phyloP scores from a whole-genome alignment of 2,797 vertebrate species.

The Tadarida brasiliensis region DNA sequence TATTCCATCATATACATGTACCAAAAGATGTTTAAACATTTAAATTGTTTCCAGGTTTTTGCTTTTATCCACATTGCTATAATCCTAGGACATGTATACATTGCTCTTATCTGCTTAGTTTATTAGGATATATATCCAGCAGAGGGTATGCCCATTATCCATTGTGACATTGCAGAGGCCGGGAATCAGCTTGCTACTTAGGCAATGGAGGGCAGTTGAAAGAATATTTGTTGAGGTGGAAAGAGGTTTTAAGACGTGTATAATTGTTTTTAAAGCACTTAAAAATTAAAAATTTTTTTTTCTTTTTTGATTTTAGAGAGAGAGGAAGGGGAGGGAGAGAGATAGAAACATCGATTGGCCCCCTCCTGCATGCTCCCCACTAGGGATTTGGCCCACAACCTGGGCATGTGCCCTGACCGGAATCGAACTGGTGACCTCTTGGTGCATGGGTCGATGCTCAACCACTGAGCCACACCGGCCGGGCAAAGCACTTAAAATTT shows the following conservation, averaged over 20 bases:
- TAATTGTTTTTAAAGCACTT: slow-evolving; percentile 4
- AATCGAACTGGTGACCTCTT: no score
- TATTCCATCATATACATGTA: background rate
- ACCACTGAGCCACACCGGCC: no score
- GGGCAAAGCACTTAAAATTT: background rate
- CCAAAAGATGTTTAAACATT: background rate
- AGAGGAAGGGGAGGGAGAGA: no score
- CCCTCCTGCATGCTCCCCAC: no score
- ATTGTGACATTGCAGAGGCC: background rate
- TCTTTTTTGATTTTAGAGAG: no score
- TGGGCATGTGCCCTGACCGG: no score
- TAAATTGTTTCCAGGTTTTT: background rate
- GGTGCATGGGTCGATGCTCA: no score
- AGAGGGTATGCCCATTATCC: background rate
- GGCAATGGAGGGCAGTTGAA: background rate
- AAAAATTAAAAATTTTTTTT: background rate
- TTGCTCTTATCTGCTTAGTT: background rate
- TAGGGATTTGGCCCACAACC: no score
- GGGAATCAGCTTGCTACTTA: background rate
- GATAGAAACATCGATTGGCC: no score
- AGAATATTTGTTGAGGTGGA: background rate
- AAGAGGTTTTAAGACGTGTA: slow-evolving; percentile 30
- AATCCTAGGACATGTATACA: background rate
- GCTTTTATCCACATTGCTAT: background rate
- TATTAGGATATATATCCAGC: background rate